A percentile compares a stretch with the other conserved stretches of the same genome.
Conservation (phyloP, 2,888 invertebrate genomes). For the Nomada fabriciana region DNA sequence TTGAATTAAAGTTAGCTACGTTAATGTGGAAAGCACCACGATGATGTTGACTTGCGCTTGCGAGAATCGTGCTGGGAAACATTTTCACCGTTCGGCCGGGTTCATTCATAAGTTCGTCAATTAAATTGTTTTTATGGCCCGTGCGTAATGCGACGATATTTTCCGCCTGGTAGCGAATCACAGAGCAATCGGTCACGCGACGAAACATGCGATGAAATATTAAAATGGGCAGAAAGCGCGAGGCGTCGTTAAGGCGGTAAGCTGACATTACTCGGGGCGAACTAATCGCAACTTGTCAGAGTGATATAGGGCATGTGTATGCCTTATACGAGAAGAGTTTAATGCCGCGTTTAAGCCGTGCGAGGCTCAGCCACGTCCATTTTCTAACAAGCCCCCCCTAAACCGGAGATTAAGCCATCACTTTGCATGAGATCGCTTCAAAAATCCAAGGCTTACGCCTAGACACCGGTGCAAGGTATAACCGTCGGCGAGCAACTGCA, state of each 20-base stretch:
- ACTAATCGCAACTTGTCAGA: slow-evolving; percentile 64
- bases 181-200: slow-evolving; percentile 29
- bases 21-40: not conserved
- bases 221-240: slow-evolving; percentile 29
- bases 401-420: slow-evolving; percentile 81
- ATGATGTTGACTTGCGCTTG: not conserved
- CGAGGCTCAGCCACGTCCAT: slow-evolving; percentile 73
- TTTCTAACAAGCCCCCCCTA: slow-evolving; percentile 74
- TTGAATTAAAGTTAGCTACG: not conserved
- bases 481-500: slow-evolving; percentile 63
- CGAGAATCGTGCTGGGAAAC: not conserved
- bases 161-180: not conserved
- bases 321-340: slow-evolving; percentile 67
- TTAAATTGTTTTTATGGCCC: no score
- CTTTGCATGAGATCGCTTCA: slow-evolving; percentile 78
- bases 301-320: slow-evolving; percentile 62
- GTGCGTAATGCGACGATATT: not conserved
- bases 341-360: slow-evolving; percentile 73
- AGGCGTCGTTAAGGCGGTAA: slow-evolving; percentile 41
- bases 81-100: not conserved
- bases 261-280: slow-evolving; percentile 45
- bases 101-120: not conserved
- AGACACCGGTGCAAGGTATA: slow-evolving; percentile 51
- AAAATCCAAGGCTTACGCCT: slow-evolving; percentile 77
- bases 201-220: slow-evolving; percentile 45